Evolutionary conservation across 2,888 invertebrate species (phyloP).

Genomic region (Tetramorium bicarinatum): DNA sequence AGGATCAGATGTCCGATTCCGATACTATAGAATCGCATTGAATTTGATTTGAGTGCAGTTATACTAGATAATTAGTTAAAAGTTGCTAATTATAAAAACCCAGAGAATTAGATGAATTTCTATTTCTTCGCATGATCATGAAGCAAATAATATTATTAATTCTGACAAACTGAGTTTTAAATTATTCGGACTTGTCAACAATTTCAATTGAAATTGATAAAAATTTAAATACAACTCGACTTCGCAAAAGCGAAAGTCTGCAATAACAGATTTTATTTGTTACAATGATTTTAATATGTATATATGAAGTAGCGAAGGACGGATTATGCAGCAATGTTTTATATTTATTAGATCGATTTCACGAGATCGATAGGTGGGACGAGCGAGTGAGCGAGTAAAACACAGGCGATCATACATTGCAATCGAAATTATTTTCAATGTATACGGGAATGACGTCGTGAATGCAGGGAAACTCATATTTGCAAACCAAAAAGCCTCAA

Average conservation of each 20-base stretch:
- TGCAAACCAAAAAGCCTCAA: conserved; percentile 40
- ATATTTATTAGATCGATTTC: conserved; percentile 51
- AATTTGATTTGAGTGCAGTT: neutral
- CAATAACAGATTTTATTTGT: conserved; percentile 7
- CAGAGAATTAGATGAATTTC: too few relatives aligned
- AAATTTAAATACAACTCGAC: neutral
- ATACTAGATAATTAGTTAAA: neutral
- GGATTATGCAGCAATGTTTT: conserved; percentile 33
- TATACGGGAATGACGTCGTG: conserved; percentile 3
- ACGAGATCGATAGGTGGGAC: conserved; percentile 36
- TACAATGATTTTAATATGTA: conserved; percentile 17
- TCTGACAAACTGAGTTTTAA: neutral
- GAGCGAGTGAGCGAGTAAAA: neutral
- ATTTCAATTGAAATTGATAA: neutral
- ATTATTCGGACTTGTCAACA: neutral
- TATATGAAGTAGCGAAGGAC: neutral
- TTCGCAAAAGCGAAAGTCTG: neutral
- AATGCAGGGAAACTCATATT: conserved; percentile 25
- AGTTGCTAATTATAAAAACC: neutral
- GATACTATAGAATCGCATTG: neutral
- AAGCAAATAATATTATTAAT: neutral
- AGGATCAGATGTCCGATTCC: neutral
- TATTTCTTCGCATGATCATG: neutral
- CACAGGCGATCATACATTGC: conserved; percentile 38
- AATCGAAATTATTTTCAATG: conserved; percentile 47